Evolutionary conservation across 2,888 invertebrate genomes (phyloP).

Genomic region (Norana najaformis): DNA sequence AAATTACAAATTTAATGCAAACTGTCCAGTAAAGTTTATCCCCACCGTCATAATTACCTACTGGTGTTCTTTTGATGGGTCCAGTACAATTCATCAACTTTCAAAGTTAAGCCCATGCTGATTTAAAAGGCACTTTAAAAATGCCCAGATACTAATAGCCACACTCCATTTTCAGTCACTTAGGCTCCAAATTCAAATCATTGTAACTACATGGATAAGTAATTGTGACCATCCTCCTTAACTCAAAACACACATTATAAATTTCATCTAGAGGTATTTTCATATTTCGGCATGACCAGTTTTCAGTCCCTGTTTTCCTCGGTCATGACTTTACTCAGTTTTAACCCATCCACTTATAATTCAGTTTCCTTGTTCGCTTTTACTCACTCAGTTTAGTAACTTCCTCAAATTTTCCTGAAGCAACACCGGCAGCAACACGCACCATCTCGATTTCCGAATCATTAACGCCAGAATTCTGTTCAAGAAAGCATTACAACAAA

Average conservation of each 20-base stretch:
- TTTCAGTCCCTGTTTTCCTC: no score
- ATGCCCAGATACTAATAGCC: neutral
- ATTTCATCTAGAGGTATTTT: no score
- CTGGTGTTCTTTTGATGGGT: neutral
- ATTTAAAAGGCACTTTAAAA: neutral
- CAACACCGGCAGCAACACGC: neutral
- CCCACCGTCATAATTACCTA: neutral
- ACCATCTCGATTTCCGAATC: neutral
- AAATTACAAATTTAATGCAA: neutral
- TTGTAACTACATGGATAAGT: no score
- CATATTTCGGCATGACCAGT: no score
- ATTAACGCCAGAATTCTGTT: neutral
- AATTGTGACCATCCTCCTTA: no score
- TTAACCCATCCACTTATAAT: neutral
- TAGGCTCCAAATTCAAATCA: no score
- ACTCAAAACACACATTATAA: no score
- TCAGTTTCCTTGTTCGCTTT: neutral
- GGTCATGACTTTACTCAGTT: no score
- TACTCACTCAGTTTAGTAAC: constrained; percentile 23
- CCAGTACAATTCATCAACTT: neutral
- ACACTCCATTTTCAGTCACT: no score
- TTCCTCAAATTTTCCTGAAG: constrained; percentile 6
- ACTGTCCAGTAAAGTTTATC: neutral
- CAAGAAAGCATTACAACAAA: neutral
- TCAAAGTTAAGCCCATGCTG: neutral